Base-by-base conservation (phyloP, 2,888 invertebrate species). In the Tricholauxania praeusta region DNA sequence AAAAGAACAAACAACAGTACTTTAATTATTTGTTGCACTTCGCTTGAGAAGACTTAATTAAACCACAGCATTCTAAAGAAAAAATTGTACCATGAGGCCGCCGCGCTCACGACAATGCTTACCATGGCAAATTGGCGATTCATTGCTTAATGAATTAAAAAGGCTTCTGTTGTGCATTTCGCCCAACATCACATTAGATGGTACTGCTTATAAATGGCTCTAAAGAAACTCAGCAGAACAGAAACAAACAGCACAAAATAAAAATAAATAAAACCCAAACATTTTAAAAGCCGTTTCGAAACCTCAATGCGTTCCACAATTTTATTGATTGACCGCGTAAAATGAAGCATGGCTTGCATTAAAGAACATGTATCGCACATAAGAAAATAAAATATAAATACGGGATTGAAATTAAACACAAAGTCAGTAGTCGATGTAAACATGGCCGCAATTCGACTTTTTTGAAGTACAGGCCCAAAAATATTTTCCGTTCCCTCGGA, bases 111-210 rank as follows among this genome's bases (percentile, higher is more conserved):
- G 49, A 64, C 39, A 39, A 2, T 10, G 51, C 64, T 28, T 51
- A 51, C 14, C 39, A n/a, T 47, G 47, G 32, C 55, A 53, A 69
- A 60, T 60, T 51, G 28, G 10, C 32, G 17, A 69, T 17, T 48
- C 69, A 69, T 69, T 62, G 14, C 39, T 64, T 49, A 69, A 69
- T 69, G 60, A 28, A 59, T 69, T 69, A 69, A 59, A 52, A 52
- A 60, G 51, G 32, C 60, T 69, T 64, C 51, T 22, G 39, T 39
- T 39, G 39, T 39, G 39, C 39, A 39, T 39, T 39, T 39, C 39
- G 39, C 39, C 39, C 39, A 39, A 39, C 39, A 39, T 4, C 39
- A 39, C 39, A 28, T 28, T 4, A 10, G 39, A 39, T 39, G 39
- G 39, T 28, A 28, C 28, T 28, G 39, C 8, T 39, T 28, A 28